Conservation (phyloP, 1,140 invertebrate genomes). For the Scaptodrosophila lebanonensis region DNA sequence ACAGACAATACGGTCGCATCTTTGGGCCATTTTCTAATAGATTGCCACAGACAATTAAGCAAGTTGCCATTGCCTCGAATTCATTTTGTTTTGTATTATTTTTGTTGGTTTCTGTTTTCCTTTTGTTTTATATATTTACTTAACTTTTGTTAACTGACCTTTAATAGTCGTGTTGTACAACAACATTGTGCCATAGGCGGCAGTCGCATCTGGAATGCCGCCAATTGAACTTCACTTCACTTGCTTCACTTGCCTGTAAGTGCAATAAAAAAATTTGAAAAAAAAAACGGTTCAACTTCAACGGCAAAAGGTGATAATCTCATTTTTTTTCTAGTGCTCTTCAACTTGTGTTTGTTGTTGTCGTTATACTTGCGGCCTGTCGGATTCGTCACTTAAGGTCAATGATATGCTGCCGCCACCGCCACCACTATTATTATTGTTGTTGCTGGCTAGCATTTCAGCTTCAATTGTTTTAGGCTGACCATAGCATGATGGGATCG, state of each 20-base stretch:
- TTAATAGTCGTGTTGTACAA: conserved; percentile 61
- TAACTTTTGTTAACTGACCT: conserved; percentile 40
- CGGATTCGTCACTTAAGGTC: conserved; percentile 60
- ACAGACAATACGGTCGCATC: conserved; percentile 26
- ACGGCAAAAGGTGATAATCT: conserved; percentile 65
- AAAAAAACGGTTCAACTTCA: background rate
- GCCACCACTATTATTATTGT: no score
- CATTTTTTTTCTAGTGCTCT: conserved; percentile 63
- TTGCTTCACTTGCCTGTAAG: conserved; percentile 34
- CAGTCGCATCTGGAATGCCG: conserved; percentile 30
- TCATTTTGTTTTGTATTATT: conserved; percentile 51
- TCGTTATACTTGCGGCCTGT: conserved; percentile 3
- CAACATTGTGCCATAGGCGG: conserved; percentile 53
- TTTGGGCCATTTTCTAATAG: conserved; percentile 43
- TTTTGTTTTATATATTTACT: conserved; percentile 7
- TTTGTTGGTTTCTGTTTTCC: conserved; percentile 49
- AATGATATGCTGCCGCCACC: conserved; percentile 45
- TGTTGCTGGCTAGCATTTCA: no score
- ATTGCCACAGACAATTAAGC: conserved; percentile 59
- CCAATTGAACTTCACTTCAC: conserved; percentile 61
- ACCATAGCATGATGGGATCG: conserved; percentile 51
- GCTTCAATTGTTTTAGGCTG: conserved; percentile 26
- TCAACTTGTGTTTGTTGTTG: conserved; percentile 25
- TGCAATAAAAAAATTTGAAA: conserved; percentile 56
- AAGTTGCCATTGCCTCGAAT: conserved; percentile 46